These are phyloP conservation scores for Lordiphosa stackelbergi DNA, from an alignment of 1,140 invertebrate genomes.

Conservation along the genomic window DNA sequence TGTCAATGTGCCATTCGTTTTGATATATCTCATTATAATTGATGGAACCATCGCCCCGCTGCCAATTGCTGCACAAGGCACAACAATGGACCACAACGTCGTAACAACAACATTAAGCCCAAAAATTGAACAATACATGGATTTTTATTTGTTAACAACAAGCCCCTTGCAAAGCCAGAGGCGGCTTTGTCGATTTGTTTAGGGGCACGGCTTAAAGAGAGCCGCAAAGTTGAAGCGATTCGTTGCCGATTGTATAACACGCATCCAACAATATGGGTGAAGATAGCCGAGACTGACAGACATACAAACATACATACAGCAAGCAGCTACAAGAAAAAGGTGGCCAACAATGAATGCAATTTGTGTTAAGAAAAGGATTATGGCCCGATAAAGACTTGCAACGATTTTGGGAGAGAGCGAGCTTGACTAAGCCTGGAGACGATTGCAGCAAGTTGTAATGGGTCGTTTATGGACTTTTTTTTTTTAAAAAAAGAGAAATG, in stretches of 20 bases:
- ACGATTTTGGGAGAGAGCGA: constrained; percentile 1
- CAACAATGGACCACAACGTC: constrained; percentile 38
- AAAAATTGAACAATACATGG: constrained; percentile 56
- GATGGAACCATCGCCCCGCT: constrained; percentile 55
- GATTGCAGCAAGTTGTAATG: too few relatives aligned
- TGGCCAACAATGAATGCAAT: constrained; percentile 47
- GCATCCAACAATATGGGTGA: constrained; percentile 36
- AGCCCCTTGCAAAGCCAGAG: constrained; percentile 22
- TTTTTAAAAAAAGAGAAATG: too few relatives aligned
- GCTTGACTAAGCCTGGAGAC: constrained; percentile 9
- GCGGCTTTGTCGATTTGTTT: constrained; percentile 46
- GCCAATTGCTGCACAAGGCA: constrained; percentile 12
- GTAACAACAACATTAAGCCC: constrained; percentile 29
- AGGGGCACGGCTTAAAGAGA: constrained; percentile 43
- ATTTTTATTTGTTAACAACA: constrained; percentile 66
- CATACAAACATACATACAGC: constrained; percentile 3
- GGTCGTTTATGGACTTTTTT: too few relatives aligned
- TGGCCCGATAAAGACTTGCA: constrained; percentile 4
- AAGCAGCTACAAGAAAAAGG: constrained; percentile 32
- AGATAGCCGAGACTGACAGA: constrained; percentile 9
- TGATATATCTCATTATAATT: constrained; percentile 73
- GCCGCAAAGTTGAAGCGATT: constrained; percentile 21
- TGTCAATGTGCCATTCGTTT: constrained; percentile 46
- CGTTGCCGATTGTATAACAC: constrained; percentile 39
- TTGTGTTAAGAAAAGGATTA: constrained; percentile 48